Evolutionary conservation across 2,888 invertebrate species (phyloP), one percentile per base, ranked within the genome.

Genomic region (Lymantria monacha): DNA sequence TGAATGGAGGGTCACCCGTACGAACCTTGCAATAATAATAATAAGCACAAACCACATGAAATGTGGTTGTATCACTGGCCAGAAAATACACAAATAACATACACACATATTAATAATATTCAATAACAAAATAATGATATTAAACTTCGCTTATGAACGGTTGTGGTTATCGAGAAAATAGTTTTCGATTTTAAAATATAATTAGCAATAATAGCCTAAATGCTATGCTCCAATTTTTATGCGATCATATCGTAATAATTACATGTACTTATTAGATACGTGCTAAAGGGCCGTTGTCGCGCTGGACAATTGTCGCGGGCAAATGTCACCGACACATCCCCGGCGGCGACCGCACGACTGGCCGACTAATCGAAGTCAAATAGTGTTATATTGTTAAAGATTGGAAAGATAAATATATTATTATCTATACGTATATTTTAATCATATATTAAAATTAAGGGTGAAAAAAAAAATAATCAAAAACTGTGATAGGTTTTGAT

Each of bases 401-500:
- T 87, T 89, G 82, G 83, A 72, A 72, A 75, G 72, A 85, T 67
- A 69, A 81, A 83, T 84, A 87, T 87, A 87, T n/a, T 76, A 91
- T 87, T 86, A 86, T 85, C 85, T 88, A 89, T 89, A 90, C 85
- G 83, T 89, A 89, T 91, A 90, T 91, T 90, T 88, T 89, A 91
- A 88, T 83, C 89, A 86, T 76, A 87, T 91, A 91, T 89, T 90
- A 89, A 88, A 88, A 86, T 87, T 91, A 89, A 91, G 89, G 77
- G 85, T 85, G 88, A 87, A 88, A 63, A 62, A 64, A 33, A 66
- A 87, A 91, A 87, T 91, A 91, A 88, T 91, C 91, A 88, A 87
- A 89, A 90, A 91, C 91, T 90, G 91, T 91, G 91, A 91, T 91
- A 91, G 89, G 91, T 91, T 91, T 91, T 91, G 90, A 90, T 90